Conservation (phyloP, 1,140 invertebrate genomes). For the Leptinotarsa texana region DNA sequence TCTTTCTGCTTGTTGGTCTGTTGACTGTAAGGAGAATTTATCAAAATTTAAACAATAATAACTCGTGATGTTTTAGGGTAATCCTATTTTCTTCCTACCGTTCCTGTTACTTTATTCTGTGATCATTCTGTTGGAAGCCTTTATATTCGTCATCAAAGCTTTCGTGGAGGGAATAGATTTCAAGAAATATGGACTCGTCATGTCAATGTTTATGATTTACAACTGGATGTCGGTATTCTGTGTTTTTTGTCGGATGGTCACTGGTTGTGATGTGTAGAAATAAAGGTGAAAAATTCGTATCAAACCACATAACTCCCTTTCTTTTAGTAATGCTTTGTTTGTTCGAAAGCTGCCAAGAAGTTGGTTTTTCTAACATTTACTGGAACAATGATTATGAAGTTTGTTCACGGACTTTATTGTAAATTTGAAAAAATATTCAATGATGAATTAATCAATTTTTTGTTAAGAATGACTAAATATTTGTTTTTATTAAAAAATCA, state of each 20-base stretch:
- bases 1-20: constrained; percentile 45
- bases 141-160: constrained; percentile 41
- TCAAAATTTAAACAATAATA: background rate
- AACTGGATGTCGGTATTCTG: constrained; percentile 49
- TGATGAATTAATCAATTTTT: too few relatives aligned
- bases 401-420: too few relatives aligned
- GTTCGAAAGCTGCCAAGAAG: too few relatives aligned
- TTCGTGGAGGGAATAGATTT: constrained; percentile 43
- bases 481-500: too few relatives aligned
- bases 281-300: background rate
- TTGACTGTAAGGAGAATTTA: constrained; percentile 39
- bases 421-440: too few relatives aligned
- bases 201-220: constrained; percentile 47
- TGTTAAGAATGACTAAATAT: too few relatives aligned
- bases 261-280: constrained; percentile 44
- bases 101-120: constrained; percentile 44
- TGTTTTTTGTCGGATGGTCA: constrained; percentile 42
- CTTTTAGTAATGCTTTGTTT: too few relatives aligned
- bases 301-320: too few relatives aligned
- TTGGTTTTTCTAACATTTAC: too few relatives aligned
- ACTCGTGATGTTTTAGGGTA: constrained; percentile 40
- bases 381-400: too few relatives aligned
- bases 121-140: constrained; percentile 46
- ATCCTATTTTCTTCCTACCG: constrained; percentile 46
- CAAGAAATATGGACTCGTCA: constrained; percentile 38